phyloP scores from a whole-genome alignment of 2,113 vertebrate species.

The Engraulis encrasicolus region DNA sequence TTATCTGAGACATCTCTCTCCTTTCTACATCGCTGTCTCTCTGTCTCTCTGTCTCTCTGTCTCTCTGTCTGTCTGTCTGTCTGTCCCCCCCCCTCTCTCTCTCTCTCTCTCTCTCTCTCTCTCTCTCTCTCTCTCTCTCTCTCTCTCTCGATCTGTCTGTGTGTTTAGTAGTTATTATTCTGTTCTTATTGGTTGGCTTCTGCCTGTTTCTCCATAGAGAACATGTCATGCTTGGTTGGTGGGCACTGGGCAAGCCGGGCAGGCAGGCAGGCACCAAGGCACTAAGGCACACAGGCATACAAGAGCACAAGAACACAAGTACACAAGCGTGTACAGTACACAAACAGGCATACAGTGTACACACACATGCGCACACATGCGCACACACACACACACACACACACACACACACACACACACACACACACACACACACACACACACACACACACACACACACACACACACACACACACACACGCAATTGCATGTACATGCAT shows the following conservation, averaged over 20 bases:
- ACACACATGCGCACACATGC: not conserved
- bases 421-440: not conserved
- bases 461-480: no score
- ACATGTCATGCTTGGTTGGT: constrained; percentile 33
- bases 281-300: not conserved
- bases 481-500: no score
- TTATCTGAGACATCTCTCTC: no score
- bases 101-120: not conserved
- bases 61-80: not conserved
- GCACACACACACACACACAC: not conserved
- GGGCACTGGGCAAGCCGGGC: no score
- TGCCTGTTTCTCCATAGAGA: constrained; percentile 19
- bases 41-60: not conserved
- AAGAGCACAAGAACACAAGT: not conserved
- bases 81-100: no score
- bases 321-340: not conserved
- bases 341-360: not conserved
- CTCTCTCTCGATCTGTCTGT: not conserved
- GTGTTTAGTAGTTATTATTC: constrained; percentile 26
- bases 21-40: no score
- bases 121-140: not conserved
- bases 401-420: constrained; percentile 1
- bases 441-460: no score
- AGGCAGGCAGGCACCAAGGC: no score
- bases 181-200: constrained; percentile 22